Base-by-base conservation (phyloP, 2,113 vertebrate species). In the Sphaerodactylus townsendi region DNA sequence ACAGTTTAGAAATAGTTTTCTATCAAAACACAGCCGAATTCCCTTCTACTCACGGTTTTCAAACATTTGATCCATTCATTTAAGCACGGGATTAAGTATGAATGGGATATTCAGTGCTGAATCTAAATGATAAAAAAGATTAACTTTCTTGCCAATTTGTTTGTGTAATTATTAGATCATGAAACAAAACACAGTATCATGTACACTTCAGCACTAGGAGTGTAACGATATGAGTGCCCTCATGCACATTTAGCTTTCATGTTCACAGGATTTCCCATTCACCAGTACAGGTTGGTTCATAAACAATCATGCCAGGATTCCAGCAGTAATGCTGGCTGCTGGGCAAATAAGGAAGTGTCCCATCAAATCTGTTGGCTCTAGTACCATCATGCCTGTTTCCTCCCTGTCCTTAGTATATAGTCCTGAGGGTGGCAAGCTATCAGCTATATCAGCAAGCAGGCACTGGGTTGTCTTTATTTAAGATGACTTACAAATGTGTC, bases 1-100 rank as follows among this genome's bases (percentile, higher is more conserved):
- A 46, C 50, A 83, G 37, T 88, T 85, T n/a, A 46, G 68, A 84
- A 80, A 41, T 78, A 14, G 80, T 69, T 46, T 80, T 68, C 64
- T 48, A 1, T 56, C 37, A 5, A 70, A 71, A 2, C 23, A n/a
- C 28, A 33, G 66, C 30, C 86, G 0, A 62, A 15, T 10, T 75
- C 35, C 15, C 4, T 33, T 65, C 79, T 77, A 6, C 56, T 77
- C 33, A 3, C 44, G 13, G 14, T 74, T 88, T 89, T 68, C 46
- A 23, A 88, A 48, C 85, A n/a, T 50, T 74, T 15, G 80, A 6
- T 13, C 56, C 9, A 13, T 8, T 70, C 56, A 9, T 8, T 62
- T 33, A 68, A 82, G 13, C 21, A 76, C 25, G 30, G 11, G 11
- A 53, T 39, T 41, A 39, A 56, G 6, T 56, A 3, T 56, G 33